Evolutionary conservation across 23 tunicate genomes (phyloP), one percentile per base, ranked within the genome.

Genomic region (Phallusia fumigata): DNA sequence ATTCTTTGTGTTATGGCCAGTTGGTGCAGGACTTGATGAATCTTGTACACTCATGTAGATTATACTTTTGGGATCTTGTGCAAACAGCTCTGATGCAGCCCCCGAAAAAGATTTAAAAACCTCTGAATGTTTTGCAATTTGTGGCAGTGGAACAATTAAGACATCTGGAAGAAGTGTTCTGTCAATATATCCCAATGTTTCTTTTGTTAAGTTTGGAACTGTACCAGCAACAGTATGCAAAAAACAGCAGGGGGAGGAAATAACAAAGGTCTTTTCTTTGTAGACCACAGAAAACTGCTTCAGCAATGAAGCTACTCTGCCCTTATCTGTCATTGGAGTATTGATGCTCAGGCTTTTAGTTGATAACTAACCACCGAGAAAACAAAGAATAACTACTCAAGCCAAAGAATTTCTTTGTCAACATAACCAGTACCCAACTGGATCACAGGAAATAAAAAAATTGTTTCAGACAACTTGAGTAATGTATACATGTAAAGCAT

Each of bases 201-300:
- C 98, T 0, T 72, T 52, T 31, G 93, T 88, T 52, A 93, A 78
- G 77, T 93, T 83, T 13, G 98, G 98, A 31, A 93, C 81, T 18
- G 77, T 58, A 18, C 98, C 98, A 52, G 89, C 78, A 64, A 86
- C 77, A 30, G 98, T 93, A 35, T 87, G 83, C 26, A 93, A 30
- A n/a, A 93, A 58, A 40, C 93, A 93, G 33, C 35, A 49, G 11
- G 96, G 77, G 8, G 69, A 58, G 3, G 28, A 58, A 58, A 58
- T 21, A 21, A 24, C 28, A 58, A 58, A 21, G 8, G 26, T 58
- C 28, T 58, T 24, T 5, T 16, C 69, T 58, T 24, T 58, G 69
- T 24, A 6, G 28, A 21, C 69, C 8, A 58, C 16, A 6, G 69
- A 58, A 58, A 58, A 58, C 69, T 58, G 69, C 69, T 58, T 58